phyloP scores from a whole-genome alignment of 2,113 vertebrate species.

The Megaceryle maxima region DNA sequence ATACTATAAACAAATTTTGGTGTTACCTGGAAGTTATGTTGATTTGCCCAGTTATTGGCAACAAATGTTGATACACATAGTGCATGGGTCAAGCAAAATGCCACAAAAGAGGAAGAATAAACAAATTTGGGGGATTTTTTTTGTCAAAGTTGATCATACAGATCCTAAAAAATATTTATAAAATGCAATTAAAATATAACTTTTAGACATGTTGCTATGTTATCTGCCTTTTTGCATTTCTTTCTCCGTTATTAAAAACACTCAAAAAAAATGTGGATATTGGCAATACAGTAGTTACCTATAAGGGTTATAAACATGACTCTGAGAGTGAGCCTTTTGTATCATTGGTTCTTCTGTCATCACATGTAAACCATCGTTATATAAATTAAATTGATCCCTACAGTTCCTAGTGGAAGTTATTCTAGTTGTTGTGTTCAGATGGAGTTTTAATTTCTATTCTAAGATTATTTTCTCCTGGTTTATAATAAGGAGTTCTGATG shows the following conservation, averaged over 20 bases:
- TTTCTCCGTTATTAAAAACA: background rate
- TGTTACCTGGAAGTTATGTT: background rate
- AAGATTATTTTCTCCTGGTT: background rate
- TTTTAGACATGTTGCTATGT: background rate
- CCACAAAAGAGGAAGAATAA: background rate
- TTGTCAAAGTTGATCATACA: background rate
- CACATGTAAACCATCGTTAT: background rate
- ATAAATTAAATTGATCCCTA: background rate
- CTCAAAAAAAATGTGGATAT: background rate
- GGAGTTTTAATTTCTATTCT: background rate
- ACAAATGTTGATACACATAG: background rate
- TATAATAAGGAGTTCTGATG: background rate
- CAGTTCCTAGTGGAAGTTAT: background rate
- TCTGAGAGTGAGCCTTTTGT: background rate
- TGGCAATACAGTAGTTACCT: background rate
- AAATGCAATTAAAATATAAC: background rate
- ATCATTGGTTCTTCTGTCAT: background rate
- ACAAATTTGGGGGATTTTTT: fast-evolving
- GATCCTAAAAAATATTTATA: background rate
- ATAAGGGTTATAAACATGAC: background rate
- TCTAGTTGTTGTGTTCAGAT: background rate
- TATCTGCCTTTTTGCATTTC: background rate
- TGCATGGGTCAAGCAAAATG: background rate
- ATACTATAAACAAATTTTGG: background rate
- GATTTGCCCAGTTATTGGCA: background rate